Conservation (phyloP, 2,888 invertebrate genomes). For the Ecliptopera silaceata region DNA sequence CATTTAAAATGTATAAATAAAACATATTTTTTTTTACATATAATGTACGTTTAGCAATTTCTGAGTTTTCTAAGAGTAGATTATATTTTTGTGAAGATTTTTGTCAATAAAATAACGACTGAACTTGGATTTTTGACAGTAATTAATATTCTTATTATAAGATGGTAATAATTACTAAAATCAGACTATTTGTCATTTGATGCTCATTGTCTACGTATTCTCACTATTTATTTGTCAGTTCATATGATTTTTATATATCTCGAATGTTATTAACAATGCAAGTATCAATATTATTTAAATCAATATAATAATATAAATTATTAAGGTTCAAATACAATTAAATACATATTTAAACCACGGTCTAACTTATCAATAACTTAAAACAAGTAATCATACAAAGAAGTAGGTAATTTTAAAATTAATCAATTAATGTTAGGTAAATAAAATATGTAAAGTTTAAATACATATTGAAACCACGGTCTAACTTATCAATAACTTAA, state of each 20-base stretch:
- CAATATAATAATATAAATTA: no score
- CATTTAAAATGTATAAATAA: constrained; percentile 18
- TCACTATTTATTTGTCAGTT: constrained; percentile 26
- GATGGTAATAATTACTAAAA: constrained; percentile 19
- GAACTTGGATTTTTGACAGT: background rate
- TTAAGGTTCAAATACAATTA: no score
- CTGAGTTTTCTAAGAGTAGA: constrained; percentile 50
- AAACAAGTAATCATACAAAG: no score
- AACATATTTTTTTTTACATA: constrained; percentile 22
- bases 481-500: no score
- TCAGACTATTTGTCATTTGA: constrained; percentile 34
- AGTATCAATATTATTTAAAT: background rate
- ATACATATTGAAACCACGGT: no score
- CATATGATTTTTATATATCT: constrained; percentile 3
- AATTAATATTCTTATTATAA: background rate
- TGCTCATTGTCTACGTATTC: constrained; percentile 5
- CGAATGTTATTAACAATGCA: constrained; percentile 21
- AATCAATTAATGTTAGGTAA: no score
- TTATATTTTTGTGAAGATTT: constrained; percentile 15
- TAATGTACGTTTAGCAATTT: constrained; percentile 67
- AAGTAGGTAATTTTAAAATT: no score
- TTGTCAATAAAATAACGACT: background rate
- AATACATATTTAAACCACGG: no score
- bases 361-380: no score
- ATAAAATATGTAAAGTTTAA: no score